These are phyloP conservation scores for Prunella fulvescens DNA, from an alignment of 2,113 vertebrate genomes.

Conservation along the genomic window DNA sequence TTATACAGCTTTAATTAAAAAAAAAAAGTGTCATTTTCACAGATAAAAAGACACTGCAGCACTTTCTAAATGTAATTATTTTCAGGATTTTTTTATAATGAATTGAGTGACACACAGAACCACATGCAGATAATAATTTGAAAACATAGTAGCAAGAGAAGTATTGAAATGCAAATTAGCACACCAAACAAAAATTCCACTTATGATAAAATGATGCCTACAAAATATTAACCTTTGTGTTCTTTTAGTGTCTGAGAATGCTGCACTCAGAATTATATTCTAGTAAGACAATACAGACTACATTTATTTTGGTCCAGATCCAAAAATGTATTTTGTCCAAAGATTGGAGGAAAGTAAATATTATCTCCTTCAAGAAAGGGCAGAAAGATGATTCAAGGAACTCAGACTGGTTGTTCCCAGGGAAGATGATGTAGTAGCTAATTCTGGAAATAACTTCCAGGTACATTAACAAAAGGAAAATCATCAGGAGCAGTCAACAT, in stretches of 20 bases:
- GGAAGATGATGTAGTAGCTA: not conserved
- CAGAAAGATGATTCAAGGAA: not conserved
- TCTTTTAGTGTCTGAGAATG: not conserved
- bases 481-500: not conserved
- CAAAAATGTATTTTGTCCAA: not conserved
- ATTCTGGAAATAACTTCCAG: not conserved
- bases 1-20: not conserved
- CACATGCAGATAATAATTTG: not conserved
- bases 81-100: not conserved
- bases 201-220: not conserved
- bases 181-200: not conserved
- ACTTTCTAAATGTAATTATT: not conserved
- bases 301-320: not conserved
- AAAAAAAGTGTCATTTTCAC: not conserved
- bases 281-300: not conserved
- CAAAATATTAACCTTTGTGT: not conserved
- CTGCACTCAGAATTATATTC: not conserved
- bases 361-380: not conserved
- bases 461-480: not conserved
- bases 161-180: not conserved
- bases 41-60: not conserved
- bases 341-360: not conserved
- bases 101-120: not conserved
- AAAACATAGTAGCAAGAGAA: not conserved
- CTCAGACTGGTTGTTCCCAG: not conserved